Conservation (phyloP, 2,888 invertebrate genomes). For the Trileptium ribeirensis region DNA sequence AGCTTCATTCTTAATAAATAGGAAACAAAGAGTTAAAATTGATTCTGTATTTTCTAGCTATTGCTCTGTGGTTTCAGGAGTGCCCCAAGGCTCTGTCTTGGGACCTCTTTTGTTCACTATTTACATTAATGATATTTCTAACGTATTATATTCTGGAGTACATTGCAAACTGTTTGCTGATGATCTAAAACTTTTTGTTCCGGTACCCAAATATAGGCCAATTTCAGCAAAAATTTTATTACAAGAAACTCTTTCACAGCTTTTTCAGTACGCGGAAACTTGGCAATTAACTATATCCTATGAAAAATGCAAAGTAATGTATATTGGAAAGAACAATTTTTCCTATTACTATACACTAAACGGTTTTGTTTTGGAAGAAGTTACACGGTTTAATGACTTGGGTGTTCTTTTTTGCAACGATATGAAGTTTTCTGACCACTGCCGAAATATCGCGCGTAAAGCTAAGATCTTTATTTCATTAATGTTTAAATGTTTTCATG, state of each 20-base stretch:
- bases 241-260: not conserved
- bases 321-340: not conserved
- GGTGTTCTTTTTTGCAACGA: not conserved
- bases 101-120: not conserved
- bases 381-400: not conserved
- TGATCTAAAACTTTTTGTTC: not conserved
- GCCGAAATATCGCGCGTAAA: not conserved
- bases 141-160: not conserved
- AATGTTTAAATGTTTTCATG: not conserved
- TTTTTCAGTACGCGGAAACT: not conserved
- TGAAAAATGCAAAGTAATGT: not conserved
- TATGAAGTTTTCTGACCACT: not conserved
- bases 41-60: not conserved
- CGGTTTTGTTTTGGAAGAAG: not conserved
- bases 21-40: not conserved
- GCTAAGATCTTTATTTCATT: not conserved
- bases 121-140: not conserved
- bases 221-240: not conserved
- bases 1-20: not conserved
- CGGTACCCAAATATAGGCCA: not conserved
- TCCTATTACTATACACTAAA: not conserved
- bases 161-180: not conserved
- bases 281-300: not conserved
- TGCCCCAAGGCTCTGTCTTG: constrained; percentile 6
- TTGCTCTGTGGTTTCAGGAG: not conserved